Evolutionary conservation across 2,113 vertebrate species (phyloP), one percentile per base, ranked within the genome.

Genomic region (Proteles cristata): DNA sequence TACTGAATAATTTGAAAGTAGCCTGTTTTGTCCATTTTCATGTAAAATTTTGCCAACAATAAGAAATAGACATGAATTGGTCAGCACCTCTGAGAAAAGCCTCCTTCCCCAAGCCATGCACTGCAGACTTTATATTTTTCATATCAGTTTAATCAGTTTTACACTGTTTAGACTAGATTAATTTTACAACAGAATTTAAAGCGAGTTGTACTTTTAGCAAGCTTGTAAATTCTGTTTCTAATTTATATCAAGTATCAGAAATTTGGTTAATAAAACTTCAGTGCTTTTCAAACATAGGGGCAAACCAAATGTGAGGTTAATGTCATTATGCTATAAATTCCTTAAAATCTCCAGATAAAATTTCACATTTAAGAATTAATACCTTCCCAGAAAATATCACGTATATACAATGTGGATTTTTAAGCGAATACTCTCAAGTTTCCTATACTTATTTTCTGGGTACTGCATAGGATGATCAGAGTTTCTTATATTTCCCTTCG

Each of bases 171-270:
- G 11, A 35, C 5, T 55, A 23, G 11, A 35, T 4, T 55, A 88
- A 71, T 91, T 91, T 89, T 91, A 69, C n/a, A 85, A 61, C 4
- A 73, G 43, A 82, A 95, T 45, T 84, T 69, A 94, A 88, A 76
- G 39, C 53, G 71, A 95, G 76, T 45, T 43, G 10, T 53, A 71
- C 23, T 43, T 95, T 55, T 65, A 66, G 21, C 66, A 77, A 71
- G 8, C 21, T 74, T 88, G 90, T 48, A 84, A 92, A 31, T 76
- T 80, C 17, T 69, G 4, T 83, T 84, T 82, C 83, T 96, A 39
- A 90, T 92, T 88, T 94, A 12, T 93, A 65, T 79, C 21, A 93
- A 76, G 19, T 82, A 58, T 50, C n/a, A 94, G 35, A 82, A 71
- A 65, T 86, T 61, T 79, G 71, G 33, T 63, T 84, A 90, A 71